A percentile compares a stretch with the other conserved stretches of the same genome.
These are phyloP conservation scores for Scylla paramamosain DNA, from an alignment of 1,140 invertebrate species.

Conservation along the genomic window DNA sequence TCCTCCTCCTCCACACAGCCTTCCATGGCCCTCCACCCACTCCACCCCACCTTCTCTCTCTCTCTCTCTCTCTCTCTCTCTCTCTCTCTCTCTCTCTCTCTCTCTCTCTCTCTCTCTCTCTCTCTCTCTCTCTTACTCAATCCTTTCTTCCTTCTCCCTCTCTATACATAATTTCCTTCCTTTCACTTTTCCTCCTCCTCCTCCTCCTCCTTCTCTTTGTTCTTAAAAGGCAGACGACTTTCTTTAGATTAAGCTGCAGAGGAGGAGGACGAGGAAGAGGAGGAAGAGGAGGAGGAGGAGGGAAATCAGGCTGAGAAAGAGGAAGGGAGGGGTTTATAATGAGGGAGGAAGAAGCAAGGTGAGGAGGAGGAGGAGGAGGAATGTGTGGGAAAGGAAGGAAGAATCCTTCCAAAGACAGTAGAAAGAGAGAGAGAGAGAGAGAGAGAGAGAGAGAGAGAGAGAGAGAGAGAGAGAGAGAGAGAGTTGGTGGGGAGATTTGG, in stretches of 20 bases:
- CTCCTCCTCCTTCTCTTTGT: background rate
- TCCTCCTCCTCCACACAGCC: background rate
- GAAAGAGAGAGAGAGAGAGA: no score
- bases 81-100: background rate
- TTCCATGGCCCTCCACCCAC: background rate
- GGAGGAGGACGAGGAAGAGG: background rate
- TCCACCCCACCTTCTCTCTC: background rate
- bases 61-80: background rate
- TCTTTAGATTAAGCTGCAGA: background rate
- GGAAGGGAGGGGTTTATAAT: constrained; percentile 4
- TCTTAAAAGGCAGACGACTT: background rate
- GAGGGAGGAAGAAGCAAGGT: background rate
- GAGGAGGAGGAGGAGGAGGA: background rate
- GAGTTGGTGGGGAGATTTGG: no score
- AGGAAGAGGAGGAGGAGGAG: background rate
- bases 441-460: no score
- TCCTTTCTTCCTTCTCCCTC: background rate
- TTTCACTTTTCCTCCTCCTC: background rate
- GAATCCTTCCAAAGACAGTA: no score
- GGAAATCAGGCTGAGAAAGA: background rate
- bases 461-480: no score
- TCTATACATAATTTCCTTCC: background rate
- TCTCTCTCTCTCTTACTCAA: background rate
- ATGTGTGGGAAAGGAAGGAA: no score
- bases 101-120: background rate